Evolutionary conservation across 2,888 invertebrate species (phyloP).

Genomic region (Pharmacophagus antenor): DNA sequence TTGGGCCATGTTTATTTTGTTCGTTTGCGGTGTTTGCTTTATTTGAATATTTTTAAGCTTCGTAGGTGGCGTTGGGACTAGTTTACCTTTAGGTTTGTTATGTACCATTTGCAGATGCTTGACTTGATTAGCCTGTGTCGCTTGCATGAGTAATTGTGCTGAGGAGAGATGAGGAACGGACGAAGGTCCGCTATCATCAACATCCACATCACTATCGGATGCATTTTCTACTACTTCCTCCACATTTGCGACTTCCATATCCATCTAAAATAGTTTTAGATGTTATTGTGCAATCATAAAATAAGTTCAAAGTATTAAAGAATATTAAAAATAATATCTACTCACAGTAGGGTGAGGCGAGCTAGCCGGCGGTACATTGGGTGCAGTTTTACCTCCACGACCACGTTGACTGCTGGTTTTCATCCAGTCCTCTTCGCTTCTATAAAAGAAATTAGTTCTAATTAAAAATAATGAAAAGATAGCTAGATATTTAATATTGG

Average conservation of each 20-base stretch:
- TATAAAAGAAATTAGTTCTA: conserved; percentile 47
- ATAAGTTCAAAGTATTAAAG: neutral
- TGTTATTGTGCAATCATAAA: no score
- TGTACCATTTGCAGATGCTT: conserved; percentile 38
- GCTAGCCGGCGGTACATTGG: conserved; percentile 41
- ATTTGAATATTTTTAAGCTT: conserved; percentile 42
- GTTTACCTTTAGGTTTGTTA: conserved; percentile 48
- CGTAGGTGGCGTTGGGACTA: conserved; percentile 43
- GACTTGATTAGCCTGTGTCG: conserved; percentile 48
- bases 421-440: conserved; percentile 70
- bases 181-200: conserved; percentile 57
- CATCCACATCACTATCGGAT: conserved; percentile 73
- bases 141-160: conserved; percentile 68
- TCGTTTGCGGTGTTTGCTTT: conserved; percentile 33
- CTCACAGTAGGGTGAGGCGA: conserved; percentile 36
- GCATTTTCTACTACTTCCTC: conserved; percentile 61
- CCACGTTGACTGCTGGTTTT: conserved; percentile 51
- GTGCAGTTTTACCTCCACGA: conserved; percentile 53
- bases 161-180: conserved; percentile 56
- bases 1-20: conserved; percentile 30
- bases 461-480: no score
- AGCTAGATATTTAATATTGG: no score
- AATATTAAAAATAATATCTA: no score
- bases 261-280: conserved; percentile 40
- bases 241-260: conserved; percentile 50